Evolutionary conservation across 2,888 invertebrate genomes (phyloP).

Genomic region (Mesorhabditis spiculigera): DNA sequence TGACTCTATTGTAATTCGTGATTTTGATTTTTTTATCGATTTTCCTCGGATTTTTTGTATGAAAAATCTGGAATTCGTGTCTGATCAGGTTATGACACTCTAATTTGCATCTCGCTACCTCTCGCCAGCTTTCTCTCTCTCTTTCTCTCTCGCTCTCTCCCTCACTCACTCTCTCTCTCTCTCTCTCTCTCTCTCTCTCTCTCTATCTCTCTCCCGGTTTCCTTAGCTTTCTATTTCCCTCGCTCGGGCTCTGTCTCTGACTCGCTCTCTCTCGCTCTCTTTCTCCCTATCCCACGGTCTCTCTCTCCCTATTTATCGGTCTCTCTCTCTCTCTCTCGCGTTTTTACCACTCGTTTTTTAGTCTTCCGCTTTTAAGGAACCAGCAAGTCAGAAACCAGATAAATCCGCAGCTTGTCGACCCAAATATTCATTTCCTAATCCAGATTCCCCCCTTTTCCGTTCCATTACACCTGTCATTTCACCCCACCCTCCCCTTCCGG

Average conservation of each 20-base stretch:
- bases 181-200: slow-evolving; percentile 5
- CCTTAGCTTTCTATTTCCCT: not conserved
- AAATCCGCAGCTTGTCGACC: too few relatives aligned
- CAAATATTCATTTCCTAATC: too few relatives aligned
- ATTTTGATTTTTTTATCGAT: not conserved
- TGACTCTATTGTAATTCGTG: not conserved
- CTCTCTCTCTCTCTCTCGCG: too few relatives aligned
- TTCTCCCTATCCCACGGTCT: too few relatives aligned
- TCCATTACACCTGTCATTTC: too few relatives aligned
- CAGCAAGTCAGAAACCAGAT: too few relatives aligned
- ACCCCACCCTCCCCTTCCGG: too few relatives aligned
- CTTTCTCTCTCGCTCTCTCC: slow-evolving; percentile 1
- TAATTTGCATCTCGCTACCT: not conserved
- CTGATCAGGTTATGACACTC: not conserved
- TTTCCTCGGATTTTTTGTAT: not conserved
- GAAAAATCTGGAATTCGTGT: not conserved
- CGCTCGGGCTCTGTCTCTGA: slow-evolving; percentile 8
- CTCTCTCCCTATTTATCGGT: too few relatives aligned
- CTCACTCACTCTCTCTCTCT: not conserved
- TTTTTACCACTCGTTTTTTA: too few relatives aligned
- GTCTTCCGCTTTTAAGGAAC: too few relatives aligned
- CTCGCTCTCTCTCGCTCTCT: not conserved
- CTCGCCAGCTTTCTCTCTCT: slow-evolving; percentile 12
- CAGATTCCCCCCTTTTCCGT: too few relatives aligned
- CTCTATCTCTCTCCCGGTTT: slow-evolving; percentile 10